A percentile compares a stretch with the other conserved stretches of the same genome.
Evolutionary conservation across 2,888 invertebrate genomes (phyloP).

Genomic region (Oithona nana): DNA sequence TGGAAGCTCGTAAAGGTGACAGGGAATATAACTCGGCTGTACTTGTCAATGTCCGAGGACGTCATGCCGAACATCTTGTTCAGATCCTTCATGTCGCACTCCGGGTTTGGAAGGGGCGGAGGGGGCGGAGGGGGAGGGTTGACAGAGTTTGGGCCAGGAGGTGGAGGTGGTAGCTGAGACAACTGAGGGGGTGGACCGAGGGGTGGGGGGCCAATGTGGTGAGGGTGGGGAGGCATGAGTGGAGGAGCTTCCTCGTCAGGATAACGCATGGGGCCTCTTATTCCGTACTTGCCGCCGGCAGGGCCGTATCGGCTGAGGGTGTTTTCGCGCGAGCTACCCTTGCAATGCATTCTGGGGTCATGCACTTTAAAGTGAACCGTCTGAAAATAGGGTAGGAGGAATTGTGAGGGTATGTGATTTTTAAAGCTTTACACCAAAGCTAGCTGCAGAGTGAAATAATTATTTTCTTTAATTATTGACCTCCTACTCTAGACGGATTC

Average conservation of each 20-base stretch:
- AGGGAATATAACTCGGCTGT: conserved; percentile 92
- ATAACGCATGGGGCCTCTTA: conserved; percentile 16
- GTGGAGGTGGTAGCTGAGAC: neutral
- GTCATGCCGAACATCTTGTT: conserved; percentile 65
- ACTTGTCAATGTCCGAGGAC: conserved; percentile 96
- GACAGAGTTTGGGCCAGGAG: neutral
- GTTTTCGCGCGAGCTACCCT: conserved; percentile 74
- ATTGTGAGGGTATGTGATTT: neutral
- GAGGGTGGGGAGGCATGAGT: conserved; percentile 3
- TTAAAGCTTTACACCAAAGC: too few species aligned
- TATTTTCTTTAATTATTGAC: neutral
- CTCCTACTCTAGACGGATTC: conserved; percentile 26
- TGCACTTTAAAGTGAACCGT: conserved; percentile 88
- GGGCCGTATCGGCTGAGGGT: conserved; percentile 50
- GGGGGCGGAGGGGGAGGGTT: conserved; percentile 5
- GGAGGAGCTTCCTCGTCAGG: conserved; percentile 21
- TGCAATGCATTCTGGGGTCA: conserved; percentile 80
- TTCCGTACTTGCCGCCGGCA: neutral
- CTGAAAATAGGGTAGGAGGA: conserved; percentile 36
- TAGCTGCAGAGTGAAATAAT: too few species aligned
- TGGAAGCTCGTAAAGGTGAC: conserved; percentile 97
- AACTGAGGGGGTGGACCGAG: neutral
- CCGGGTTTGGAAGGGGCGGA: conserved; percentile 4
- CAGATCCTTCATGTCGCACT: conserved; percentile 29
- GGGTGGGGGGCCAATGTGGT: neutral